Conservation (phyloP, 2,888 invertebrate genomes). For the Megaustenia siamemsis region DNA sequence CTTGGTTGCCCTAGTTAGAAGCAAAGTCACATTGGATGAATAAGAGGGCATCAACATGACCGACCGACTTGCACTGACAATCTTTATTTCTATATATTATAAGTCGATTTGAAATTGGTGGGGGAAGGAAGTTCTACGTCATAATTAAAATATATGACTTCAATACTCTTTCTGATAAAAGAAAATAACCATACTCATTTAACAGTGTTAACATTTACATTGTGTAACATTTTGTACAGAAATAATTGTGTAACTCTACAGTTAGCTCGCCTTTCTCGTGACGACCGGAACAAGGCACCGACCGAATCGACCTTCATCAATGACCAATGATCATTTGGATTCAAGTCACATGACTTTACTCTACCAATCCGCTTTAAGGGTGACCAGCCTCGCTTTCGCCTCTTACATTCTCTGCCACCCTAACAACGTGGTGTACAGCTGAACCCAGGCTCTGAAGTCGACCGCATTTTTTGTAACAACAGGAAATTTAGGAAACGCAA, state of each 20-base stretch:
- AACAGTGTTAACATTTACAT: too few relatives aligned
- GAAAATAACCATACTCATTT: too few relatives aligned
- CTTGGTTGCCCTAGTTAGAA: neutral
- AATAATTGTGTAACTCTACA: too few relatives aligned
- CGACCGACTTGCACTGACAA: neutral
- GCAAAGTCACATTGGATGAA: constrained; percentile 41
- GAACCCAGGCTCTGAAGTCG: constrained; percentile 32
- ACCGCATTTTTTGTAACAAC: neutral
- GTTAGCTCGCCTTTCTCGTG: neutral
- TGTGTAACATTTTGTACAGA: too few relatives aligned
- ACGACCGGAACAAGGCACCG: constrained; percentile 13
- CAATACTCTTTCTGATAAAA: too few relatives aligned
- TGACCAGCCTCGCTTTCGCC: constrained; percentile 49
- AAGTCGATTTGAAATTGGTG: neutral
- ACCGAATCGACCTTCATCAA: constrained; percentile 19
- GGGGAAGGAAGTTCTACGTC: neutral
- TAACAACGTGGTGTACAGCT: constrained; percentile 49
- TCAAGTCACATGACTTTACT: constrained; percentile 24
- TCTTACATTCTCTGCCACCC: constrained; percentile 43
- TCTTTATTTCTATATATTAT: too few relatives aligned
- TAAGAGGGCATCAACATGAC: constrained; percentile 12
- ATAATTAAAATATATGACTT: neutral
- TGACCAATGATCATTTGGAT: constrained; percentile 4
- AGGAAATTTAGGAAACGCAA: neutral
- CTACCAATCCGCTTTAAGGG: constrained; percentile 26